Evolutionary conservation across 2,888 invertebrate genomes (phyloP).

Genomic region (Biston betularia): DNA sequence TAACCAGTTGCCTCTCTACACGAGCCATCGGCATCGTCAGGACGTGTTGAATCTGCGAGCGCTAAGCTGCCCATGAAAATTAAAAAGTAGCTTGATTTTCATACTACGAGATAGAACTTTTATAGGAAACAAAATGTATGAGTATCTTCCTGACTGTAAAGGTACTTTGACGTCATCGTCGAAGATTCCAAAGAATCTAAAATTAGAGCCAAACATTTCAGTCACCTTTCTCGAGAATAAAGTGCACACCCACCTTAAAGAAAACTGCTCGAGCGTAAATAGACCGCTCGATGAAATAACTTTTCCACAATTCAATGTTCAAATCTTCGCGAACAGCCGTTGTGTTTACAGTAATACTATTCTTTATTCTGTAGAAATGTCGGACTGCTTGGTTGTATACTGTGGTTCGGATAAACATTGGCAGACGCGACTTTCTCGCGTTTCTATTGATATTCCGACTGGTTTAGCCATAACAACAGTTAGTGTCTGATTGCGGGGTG

Average conservation of each 20-base stretch:
- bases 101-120: no score
- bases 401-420: conserved; percentile 27
- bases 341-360: conserved; percentile 24
- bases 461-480: conserved; percentile 25
- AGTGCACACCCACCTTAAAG: conserved; percentile 19
- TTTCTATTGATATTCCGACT: conserved; percentile 35
- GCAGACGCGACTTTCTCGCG: conserved; percentile 27
- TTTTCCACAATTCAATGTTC: conserved; percentile 23
- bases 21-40: no score
- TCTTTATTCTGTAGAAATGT: conserved; percentile 1
- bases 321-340: conserved; percentile 25
- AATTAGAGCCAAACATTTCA: background rate
- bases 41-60: no score
- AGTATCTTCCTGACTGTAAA: no score
- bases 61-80: no score
- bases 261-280: conserved; percentile 39
- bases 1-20: no score
- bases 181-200: no score
- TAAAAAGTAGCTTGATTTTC: no score
- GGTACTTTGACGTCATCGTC: background rate
- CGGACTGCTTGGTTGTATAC: conserved; percentile 5
- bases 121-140: no score
- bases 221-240: background rate
- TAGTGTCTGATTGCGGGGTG: background rate
- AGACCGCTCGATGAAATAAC: conserved; percentile 30